These are phyloP conservation scores for Microcebus griseorufus DNA, from an alignment of 2,113 vertebrate species.

Conservation along the genomic window DNA sequence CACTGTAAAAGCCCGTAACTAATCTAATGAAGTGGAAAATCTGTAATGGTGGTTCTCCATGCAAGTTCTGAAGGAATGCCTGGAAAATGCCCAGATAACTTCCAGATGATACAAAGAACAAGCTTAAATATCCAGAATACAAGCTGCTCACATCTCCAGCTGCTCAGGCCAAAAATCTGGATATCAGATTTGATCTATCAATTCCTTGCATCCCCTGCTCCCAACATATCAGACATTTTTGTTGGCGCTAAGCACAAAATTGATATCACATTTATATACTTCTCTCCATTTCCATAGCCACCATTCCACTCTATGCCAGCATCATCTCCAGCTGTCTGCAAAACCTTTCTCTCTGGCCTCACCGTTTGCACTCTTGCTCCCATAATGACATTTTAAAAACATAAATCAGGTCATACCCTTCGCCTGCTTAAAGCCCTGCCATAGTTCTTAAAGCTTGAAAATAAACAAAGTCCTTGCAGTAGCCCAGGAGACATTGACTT, in stretches of 20 bases:
- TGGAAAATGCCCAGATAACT: background rate
- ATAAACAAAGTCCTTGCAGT: background rate
- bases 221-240: background rate
- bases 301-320: accelerated
- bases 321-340: background rate
- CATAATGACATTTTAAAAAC: background rate
- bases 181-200: too few relatives aligned
- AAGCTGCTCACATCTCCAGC: background rate
- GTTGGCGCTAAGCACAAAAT: background rate
- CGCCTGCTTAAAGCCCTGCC: background rate
- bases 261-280: too few relatives aligned
- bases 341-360: background rate
- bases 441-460: background rate
- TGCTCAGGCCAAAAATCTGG: background rate
- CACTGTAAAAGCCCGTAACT: background rate
- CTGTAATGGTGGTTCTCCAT: background rate
- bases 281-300: background rate
- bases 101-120: background rate
- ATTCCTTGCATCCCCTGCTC: too few relatives aligned
- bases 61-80: background rate
- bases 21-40: background rate
- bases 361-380: accelerated
- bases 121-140: background rate
- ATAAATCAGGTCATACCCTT: background rate
- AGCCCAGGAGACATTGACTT: background rate